Base-by-base conservation (phyloP, 2,888 invertebrate genomes). In the Phaedon cochleariae region DNA sequence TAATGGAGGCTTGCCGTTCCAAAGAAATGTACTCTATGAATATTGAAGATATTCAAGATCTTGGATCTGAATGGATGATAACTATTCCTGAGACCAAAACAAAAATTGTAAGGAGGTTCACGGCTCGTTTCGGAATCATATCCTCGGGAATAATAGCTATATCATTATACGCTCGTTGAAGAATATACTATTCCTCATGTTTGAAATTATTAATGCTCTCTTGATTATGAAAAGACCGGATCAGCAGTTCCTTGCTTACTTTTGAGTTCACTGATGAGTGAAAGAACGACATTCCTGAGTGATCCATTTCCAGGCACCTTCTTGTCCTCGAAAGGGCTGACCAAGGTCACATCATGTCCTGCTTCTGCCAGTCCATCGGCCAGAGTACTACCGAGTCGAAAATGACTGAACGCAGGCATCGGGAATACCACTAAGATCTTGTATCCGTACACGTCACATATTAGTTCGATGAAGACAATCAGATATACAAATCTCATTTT, bases 291-390 rank as follows among this genome's bases (percentile, higher is more conserved):
- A 10, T 60, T 45, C 6, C n/a, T 63, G 34, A 62, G 67, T 41
- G 58, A 69, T 31, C 61, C 62, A 18, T 67, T 71, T 55, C 68
- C 66, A 0, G 74, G 74, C 10, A 72, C 71, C 17, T 72, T 66
- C 68, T 71, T 63, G 21, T 86, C 86, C 1, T 85, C 85, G 52
- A 86, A 86, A 0, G 85, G 85, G 7, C 86, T 84, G 62, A 86
- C 85, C 0, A 83, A 65, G 46, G 81, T 81, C 0, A 85, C 79
- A 71, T 86, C 71, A 49, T 79, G 75, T 17, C 78, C 79, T 10
- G 63, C 71, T 51, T 70, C 72, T 0, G 75, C 77, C n/a, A 80
- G 59, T 0, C 69, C 76, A 65, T 72, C 75, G 41, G 73, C 70
- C 9, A 77, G 54, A 12, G 68, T 64, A 61, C 65, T 74, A 15